Evolutionary conservation across 2,797 vertebrate genomes (phyloP), one percentile per base, ranked within the genome.

Genomic region (Phyllotis vaccarum): DNA sequence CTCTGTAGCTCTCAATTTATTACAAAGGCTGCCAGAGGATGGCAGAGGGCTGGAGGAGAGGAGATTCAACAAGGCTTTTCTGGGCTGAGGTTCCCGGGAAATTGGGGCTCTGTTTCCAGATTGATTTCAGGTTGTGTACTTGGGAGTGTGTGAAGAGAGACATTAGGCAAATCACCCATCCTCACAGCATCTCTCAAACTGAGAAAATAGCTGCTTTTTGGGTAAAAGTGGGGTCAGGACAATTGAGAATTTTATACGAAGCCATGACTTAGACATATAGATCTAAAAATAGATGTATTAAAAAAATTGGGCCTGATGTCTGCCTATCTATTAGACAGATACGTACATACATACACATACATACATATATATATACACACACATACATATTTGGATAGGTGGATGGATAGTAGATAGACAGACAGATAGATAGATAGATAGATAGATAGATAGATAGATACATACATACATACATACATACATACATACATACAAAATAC

Each of bases 11-110:
- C 93, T 89, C 6, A 17, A 14, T 94, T 88, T 75, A 78, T 87
- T 66, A 89, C 93, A 96, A 96, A 97, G 93, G 58, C 95, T 79
- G 56, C 87, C 10, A 22, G 75, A 56, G 86, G 86, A 60, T 12
- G 58, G 43, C 86, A 68, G 85, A 62, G 93, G 34, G 54, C 87
- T 94, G 94, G 83, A 89, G 64, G 58, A 70, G 93, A 49, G 72
- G 87, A 40, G 7, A 46, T 81, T 79, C 60, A 46, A 22, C 79
- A 62, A 62, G 52, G 46, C 27, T 52, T 62, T 80, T 58, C 83
- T 68, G 82, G 89, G 40, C 82, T 16, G 72, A 92, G 72, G 83
- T 66, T 78, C 43, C 27, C 58, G 60, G 49, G 64, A 85, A 81
- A 72, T 34, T 7, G 52, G 37, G 93, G 27, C 52, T 91, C 80